Evolutionary conservation across 2,797 vertebrate species (phyloP), one percentile per base, ranked within the genome.

Genomic region (Agapornis canus): DNA sequence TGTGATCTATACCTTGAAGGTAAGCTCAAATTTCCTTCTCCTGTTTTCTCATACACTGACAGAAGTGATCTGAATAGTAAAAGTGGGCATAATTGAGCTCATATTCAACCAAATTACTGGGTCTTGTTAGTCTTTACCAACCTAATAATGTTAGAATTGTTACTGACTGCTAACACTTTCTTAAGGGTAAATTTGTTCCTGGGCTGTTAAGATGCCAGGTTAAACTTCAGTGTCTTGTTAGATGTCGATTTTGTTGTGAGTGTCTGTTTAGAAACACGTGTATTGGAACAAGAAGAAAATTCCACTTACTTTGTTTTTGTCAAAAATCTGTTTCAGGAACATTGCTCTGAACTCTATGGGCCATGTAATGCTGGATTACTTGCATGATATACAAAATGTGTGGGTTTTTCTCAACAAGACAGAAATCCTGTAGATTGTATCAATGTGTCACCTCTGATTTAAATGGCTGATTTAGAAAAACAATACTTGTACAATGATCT

Each of bases 171-270:
- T 32, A 8, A 3, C 8, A 15, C 2, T 51, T 61, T 57, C 11
- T 37, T 68, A 42, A 27, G 12, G 6, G 6, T 42, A 12, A 60
- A 13, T 64, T 84, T 43, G 20, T 68, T 23, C 11, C 9, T 37
- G 13, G 5, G 4, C 32, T 64, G 6, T 64, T 68, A 13, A 0
- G 0, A n/a, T 25, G 5, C 13, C 21, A 39, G 4, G 5, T 57
- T 48, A 37, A 81, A 32, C 13, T 54, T 10, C 13, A 32, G 15
- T 63, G 5, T 71, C 42, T 19, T 80, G 2, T 43, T 52, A 52
- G 40, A 47, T 2, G 2, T 4, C 54, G 51, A 20, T 79, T 59
- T 91, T 87, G n/a, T 73, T 52, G 4, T 1, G 2, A 29, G 37
- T 56, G 5, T 31, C 23, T 59, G 43, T 26, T 68, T 57, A 72